Conservation (phyloP, 2,888 invertebrate genomes). For the Harpalus rubripes region DNA sequence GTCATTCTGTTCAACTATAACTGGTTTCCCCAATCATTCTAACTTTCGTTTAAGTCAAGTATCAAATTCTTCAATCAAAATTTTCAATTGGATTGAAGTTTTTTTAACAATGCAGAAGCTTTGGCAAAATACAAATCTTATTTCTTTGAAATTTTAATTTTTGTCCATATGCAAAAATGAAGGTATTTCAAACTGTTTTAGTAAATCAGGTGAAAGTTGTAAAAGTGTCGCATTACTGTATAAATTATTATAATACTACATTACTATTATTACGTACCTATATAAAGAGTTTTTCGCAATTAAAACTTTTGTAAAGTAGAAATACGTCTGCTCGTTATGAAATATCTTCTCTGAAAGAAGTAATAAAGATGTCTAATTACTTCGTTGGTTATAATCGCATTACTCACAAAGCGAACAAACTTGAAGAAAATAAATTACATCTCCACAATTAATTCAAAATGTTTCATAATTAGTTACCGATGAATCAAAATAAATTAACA, state of each 20-base stretch:
- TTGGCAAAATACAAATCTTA: too few species aligned
- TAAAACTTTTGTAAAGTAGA: conserved; percentile 61
- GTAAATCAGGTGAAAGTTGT: conserved; percentile 1
- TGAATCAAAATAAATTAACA: conserved; percentile 54
- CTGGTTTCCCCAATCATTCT: too few species aligned
- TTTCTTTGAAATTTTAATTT: too few species aligned
- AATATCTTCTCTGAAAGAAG: conserved; percentile 59
- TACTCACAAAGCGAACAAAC: conserved; percentile 58
- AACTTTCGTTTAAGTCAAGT: too few species aligned
- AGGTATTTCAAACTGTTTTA: neutral
- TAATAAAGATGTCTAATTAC: conserved; percentile 63
- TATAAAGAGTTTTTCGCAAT: conserved; percentile 61
- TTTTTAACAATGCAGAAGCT: too few species aligned
- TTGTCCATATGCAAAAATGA: too few species aligned
- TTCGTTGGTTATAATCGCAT: conserved; percentile 59
- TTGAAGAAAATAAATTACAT: conserved; percentile 59
- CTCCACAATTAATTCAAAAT: conserved; percentile 60
- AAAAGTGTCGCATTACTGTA: conserved; percentile 45
- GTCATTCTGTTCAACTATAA: too few species aligned
- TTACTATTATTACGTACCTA: conserved; percentile 57
- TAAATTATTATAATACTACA: conserved; percentile 62
- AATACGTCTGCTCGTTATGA: conserved; percentile 27
- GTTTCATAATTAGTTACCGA: conserved; percentile 61
- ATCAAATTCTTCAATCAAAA: too few species aligned
- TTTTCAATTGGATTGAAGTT: too few species aligned